Evolutionary conservation across 92 coral and sea anemone genomes (phyloP).

Genomic region (Porites lobata): DNA sequence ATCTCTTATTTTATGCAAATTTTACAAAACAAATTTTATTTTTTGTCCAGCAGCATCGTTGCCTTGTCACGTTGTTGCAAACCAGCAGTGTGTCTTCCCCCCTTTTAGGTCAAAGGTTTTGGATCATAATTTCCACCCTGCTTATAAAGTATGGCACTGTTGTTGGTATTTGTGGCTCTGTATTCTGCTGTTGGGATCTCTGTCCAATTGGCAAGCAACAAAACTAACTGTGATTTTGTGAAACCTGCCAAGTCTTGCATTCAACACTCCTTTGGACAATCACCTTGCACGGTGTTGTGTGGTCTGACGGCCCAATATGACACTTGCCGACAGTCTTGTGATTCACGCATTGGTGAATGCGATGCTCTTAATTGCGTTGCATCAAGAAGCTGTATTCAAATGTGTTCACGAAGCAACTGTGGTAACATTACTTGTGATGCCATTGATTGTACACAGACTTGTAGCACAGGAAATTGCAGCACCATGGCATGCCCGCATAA

Average conservation of each 20-base stretch:
- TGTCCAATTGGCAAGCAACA: background rate
- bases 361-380: background rate
- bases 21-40: too few relatives aligned
- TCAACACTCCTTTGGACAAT: background rate
- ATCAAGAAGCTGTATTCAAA: background rate
- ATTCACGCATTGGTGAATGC: background rate
- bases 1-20: too few relatives aligned
- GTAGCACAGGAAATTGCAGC: background rate
- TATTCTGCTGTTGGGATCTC: background rate
- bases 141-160: background rate
- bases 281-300: background rate
- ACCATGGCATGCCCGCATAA: background rate
- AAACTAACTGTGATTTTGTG: conserved; percentile 4
- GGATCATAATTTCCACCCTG: background rate
- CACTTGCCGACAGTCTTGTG: background rate
- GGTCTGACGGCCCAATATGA: background rate
- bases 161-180: background rate
- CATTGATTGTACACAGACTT: background rate
- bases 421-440: background rate
- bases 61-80: too few relatives aligned
- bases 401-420: background rate
- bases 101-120: too few relatives aligned
- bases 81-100: too few relatives aligned
- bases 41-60: too few relatives aligned
- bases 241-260: background rate